Base-by-base conservation (phyloP, 1,140 invertebrate species). In the Polypedilum pembai region DNA sequence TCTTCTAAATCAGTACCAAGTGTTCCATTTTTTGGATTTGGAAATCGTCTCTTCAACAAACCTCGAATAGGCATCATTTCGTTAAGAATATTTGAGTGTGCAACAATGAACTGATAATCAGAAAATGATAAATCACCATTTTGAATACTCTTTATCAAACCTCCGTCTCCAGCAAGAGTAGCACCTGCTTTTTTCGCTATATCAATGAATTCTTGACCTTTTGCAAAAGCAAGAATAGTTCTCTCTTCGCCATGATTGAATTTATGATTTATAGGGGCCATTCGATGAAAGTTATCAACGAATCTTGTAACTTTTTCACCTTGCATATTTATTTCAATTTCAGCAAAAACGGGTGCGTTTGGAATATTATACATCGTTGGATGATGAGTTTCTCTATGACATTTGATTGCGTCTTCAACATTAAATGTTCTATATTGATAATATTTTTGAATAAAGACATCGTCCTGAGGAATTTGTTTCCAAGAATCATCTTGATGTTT, bases 31-130 rank as follows among this genome's bases (percentile, higher is more conserved):
- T 86, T 87, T 0, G 87, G 78, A 77, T 84, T 89, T 0, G 93
- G 93, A 83, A 92, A 94, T 77, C 87, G 88, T 74, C 83, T 88
- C 77, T 90, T 93, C 83, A 95, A 83, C 10, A 94, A 78, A 20
- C 91, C 92, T 78, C 91, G 84, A 69, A 94, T 84, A 0, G 85
- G 83, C 1, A 92, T 84, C 40, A 94, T 79, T 73, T 94, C 92
- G 0, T 90, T 85, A 75, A 94, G 79, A 75, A 94, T 91, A 78
- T 89, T 87, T 4, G 91, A 88, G 84, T 94, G 90, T 5, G 91
- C 89, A 45, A 94, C 81, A 1, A 92, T 78, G 79, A 85, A 88
- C 77, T 92, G 86, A 80, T 88, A 94, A 75, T 94, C 91, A n/a
- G 85, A 80, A 5, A 90, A 76, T 69, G 85, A 81, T 17, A 93